A percentile compares a stretch with the other conserved stretches of the same genome.
phyloP scores from a whole-genome alignment of 1,140 invertebrate species.

The Theocolax elegans region DNA sequence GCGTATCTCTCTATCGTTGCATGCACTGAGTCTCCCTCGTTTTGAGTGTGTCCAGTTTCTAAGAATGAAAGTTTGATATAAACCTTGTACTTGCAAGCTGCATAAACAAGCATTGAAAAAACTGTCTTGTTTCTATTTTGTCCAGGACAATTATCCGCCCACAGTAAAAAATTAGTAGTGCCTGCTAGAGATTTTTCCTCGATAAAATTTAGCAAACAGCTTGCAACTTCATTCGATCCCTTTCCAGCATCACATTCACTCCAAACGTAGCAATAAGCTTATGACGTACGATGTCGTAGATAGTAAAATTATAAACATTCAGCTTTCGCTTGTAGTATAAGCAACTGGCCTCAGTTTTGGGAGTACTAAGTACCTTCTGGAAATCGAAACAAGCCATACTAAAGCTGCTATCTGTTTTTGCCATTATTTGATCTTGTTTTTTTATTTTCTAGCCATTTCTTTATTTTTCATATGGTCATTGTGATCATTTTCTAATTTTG shows the following conservation, averaged over 20 bases:
- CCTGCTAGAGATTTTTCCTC: slow-evolving; percentile 35
- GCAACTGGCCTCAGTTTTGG: slow-evolving; percentile 46
- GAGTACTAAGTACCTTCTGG: slow-evolving; percentile 50
- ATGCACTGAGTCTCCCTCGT: too few species aligned
- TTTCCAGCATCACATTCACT: slow-evolving; percentile 45
- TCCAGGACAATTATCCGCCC: slow-evolving; percentile 61
- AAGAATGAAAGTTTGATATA: slow-evolving; percentile 39
- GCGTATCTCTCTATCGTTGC: too few species aligned
- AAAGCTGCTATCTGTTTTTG: too few species aligned
- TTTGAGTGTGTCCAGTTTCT: slow-evolving; percentile 41
- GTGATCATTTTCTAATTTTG: slow-evolving; percentile 12
- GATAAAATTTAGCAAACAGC: slow-evolving; percentile 47
- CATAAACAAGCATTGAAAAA: slow-evolving; percentile 39
- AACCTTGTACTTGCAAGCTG: slow-evolving; percentile 25
- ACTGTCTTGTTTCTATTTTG: slow-evolving; percentile 57
- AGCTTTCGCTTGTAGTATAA: slow-evolving; percentile 55
- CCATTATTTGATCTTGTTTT: slow-evolving; percentile 34
- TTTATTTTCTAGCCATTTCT: slow-evolving; percentile 23
- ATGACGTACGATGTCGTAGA: slow-evolving; percentile 44
- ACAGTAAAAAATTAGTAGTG: slow-evolving; percentile 50
- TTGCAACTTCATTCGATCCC: slow-evolving; percentile 53
- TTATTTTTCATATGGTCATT: slow-evolving; percentile 36
- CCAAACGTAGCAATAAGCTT: slow-evolving; percentile 49
- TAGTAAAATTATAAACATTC: slow-evolving; percentile 52
- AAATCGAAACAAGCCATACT: slow-evolving; percentile 48